Base-by-base conservation (phyloP, 53 echinoderm and acorn worm genomes). In the Arbacia lixula region DNA sequence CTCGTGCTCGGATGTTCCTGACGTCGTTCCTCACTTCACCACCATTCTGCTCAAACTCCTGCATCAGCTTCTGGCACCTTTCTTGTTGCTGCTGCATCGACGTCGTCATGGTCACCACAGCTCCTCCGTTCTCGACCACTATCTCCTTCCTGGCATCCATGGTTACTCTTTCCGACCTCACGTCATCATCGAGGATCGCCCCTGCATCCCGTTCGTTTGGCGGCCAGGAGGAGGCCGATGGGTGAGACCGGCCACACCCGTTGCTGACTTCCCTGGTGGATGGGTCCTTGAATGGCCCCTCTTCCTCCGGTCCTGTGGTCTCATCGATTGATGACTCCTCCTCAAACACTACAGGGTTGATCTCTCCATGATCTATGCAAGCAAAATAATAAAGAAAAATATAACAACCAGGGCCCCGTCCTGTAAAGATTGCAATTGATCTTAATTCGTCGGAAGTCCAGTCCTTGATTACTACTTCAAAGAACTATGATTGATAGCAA, bases 181-280 rank as follows among this genome's bases (percentile, higher is more conserved):
- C 0, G 60, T 36, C 39, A 32, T 78, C 78, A 46, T 81, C 82
- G 4, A 81, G 34, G n/a, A 81, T 81, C 26, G 82, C 24, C 8
- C 63, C 62, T 16, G 50, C 82, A 46, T 81, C 82, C 30, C 63
- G 62, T 46, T 81, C 82, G 16, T 81, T 81, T 3, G 30, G 28
- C 26, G 82, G 82, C 82, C 82, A 81, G 20, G 82, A 81, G 34
- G 77, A 77, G n/a, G n/a, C n/a, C n/a, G n/a, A n/a, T n/a, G n/a
- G n/a, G n/a, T n/a, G 46, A 8, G 14, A 8, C 46, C 14, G 8
- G 46, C 8, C n/a, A n/a, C n/a, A n/a, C n/a, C 49, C 9, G n/a
- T n/a, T n/a, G 60, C 78, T 57, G 11, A 57, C 57, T 3, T 57
- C 56, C 40, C 78, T 78, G 60, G 40, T 19, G 46, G 62, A 28